Percentiles rank a stretch among this genome's conserved stretches.
These are phyloP conservation scores for Macquaria australasica DNA, from an alignment of 2,113 vertebrate species.

Conservation along the genomic window DNA sequence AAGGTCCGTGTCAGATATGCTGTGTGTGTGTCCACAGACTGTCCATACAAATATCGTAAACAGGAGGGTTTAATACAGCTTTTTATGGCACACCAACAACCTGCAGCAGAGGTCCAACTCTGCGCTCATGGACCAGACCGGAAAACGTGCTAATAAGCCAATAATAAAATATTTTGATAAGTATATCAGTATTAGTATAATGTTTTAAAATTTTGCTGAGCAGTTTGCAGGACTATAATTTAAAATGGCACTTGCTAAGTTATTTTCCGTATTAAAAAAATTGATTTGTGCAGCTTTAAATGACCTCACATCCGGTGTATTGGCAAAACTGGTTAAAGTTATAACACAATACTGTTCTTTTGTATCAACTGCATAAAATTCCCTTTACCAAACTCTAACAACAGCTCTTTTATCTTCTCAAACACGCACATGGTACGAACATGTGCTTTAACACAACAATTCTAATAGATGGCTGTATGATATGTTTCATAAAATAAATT, in stretches of 20 bases:
- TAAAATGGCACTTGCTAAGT: neutral
- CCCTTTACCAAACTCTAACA: neutral
- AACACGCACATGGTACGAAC: neutral
- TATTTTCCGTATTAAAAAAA: neutral
- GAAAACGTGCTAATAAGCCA: conserved; percentile 40
- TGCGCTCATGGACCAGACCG: neutral
- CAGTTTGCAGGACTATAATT: neutral
- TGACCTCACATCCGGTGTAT: neutral
- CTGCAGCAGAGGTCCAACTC: conserved; percentile 3
- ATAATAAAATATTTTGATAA: neutral
- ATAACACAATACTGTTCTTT: neutral
- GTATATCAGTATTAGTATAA: neutral
- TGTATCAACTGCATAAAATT: neutral
- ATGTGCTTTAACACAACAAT: neutral
- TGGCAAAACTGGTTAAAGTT: neutral
- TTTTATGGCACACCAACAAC: neutral
- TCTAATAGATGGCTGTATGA: neutral
- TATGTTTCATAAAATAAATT: neutral
- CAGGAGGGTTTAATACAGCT: conserved; percentile 20
- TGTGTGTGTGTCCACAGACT: conserved; percentile 11
- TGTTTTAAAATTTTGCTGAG: neutral
- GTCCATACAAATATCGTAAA: neutral
- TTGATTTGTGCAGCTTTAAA: neutral
- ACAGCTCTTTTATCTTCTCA: neutral
- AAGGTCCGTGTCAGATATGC: conserved; percentile 7